Evolutionary conservation across 2,797 vertebrate genomes (phyloP), one percentile per base, ranked within the genome.

Genomic region (Microchirus variegatus): DNA sequence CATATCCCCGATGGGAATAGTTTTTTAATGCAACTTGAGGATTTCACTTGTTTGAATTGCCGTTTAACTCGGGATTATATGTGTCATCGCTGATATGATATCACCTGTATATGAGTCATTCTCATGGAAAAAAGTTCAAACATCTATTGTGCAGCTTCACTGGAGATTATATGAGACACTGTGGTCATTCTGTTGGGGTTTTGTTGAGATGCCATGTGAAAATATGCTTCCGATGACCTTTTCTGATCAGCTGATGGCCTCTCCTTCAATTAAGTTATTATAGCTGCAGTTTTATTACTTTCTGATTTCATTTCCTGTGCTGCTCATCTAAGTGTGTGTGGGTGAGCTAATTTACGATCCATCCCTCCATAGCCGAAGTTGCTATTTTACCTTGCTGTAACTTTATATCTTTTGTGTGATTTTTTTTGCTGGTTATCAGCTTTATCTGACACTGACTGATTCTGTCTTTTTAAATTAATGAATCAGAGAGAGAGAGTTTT

Each of bases 381-480:
- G 22, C 22, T 22, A 22, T 22, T 22, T 22, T 22, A 31, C 5
- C 8, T 31, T 15, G 2, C 40, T 22, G 17, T 10, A 12, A 17
- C 3, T 3, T 10, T 2, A 10, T 40, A 14, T 36, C 14, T 13
- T 31, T 5, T 31, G 31, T 31, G 5, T 31, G 1, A n/a, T n/a
- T n/a, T 31, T 31, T 31, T 31, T 31, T 31, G 31, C 7, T 8
- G 5, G 3, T 53, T 42, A 66, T 68, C 50, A 50, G 40, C n/a
- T 40, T 52, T 17, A 31, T 16, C 43, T 17, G 2, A 9, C 12
- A 46, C n/a, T 5, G 15, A 22, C 16, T 5, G 14, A 53, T 44
- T 7, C n/a, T 2, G 22, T 51, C 50, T 19, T 53, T 53, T 9
- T 22, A 48, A 40, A 16, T 13, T 26, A 41, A 55, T 36, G 15